Evolutionary conservation across 1,140 invertebrate species (phyloP).

Genomic region (Metaphire vulgaris): DNA sequence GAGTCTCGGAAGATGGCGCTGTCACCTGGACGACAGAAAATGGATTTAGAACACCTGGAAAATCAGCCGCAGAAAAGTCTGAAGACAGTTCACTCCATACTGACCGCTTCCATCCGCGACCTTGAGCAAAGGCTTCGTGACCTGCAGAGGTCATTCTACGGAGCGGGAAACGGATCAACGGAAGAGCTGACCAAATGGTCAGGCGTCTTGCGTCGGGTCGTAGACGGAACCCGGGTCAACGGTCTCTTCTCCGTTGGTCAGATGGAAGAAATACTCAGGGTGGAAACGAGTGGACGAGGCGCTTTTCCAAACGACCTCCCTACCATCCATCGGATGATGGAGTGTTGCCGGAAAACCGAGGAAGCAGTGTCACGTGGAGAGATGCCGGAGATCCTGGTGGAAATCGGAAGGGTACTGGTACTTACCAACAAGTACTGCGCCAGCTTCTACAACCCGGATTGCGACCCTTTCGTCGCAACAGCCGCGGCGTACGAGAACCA

Average conservation of each 20-base stretch:
- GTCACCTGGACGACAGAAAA: neutral
- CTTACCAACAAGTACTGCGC: slow-evolving; percentile 37
- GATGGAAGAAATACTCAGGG: neutral
- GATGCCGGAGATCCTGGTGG: slow-evolving; percentile 15
- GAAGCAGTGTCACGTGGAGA: slow-evolving; percentile 10
- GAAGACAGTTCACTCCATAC: neutral
- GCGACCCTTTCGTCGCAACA: slow-evolving; percentile 34
- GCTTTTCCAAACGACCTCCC: neutral
- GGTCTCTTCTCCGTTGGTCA: neutral
- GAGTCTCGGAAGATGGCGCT: neutral
- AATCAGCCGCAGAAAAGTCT: neutral
- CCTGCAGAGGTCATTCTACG: neutral
- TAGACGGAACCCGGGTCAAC: neutral
- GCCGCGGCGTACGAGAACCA: slow-evolving; percentile 36
- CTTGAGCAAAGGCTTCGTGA: neutral
- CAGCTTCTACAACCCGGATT: slow-evolving; percentile 36
- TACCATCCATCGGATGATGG: neutral
- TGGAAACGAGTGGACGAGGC: neutral
- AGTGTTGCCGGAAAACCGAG: slow-evolving; percentile 4
- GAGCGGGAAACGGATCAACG: neutral
- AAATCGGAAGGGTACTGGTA: slow-evolving; percentile 5
- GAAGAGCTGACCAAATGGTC: neutral
- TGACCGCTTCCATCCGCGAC: neutral
- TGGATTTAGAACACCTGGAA: neutral
- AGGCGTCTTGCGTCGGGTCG: neutral